phyloP scores from a whole-genome alignment of 2,888 invertebrate genomes.

The Ectobius pallidus region DNA sequence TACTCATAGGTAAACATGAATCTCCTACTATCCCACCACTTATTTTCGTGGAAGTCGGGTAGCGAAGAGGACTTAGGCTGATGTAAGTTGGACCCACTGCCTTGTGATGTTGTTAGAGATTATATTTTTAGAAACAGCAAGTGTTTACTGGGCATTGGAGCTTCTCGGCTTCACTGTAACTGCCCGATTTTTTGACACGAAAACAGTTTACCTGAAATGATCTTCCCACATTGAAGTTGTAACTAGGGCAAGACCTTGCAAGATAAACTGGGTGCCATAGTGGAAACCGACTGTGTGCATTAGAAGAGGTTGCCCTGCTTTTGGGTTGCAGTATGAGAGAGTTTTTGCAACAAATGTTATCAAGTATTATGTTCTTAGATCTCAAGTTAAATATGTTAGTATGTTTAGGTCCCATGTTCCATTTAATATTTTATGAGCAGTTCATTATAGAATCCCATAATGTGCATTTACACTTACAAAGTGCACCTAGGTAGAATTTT shows the following conservation, averaged over 20 bases:
- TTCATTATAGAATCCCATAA: conserved; percentile 7
- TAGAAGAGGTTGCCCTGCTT: conserved; percentile 32
- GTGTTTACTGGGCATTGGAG: conserved; percentile 25
- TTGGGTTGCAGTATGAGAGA: not conserved
- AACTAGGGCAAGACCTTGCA: not conserved
- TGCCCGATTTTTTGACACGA: conserved; percentile 14
- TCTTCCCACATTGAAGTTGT: conserved; percentile 20
- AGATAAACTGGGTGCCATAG: conserved; percentile 26
- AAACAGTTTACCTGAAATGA: conserved; percentile 21
- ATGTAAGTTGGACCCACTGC: conserved; percentile 33
- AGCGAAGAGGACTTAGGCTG: conserved; percentile 13
- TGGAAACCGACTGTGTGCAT: conserved; percentile 35
- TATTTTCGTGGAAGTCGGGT: conserved; percentile 8
- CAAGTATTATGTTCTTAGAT: conserved; percentile 40
- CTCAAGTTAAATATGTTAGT: conserved; percentile 36
- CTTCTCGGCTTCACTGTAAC: conserved; percentile 13
- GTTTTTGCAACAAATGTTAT: conserved; percentile 2
- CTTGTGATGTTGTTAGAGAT: conserved; percentile 39
- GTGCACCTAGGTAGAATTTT: conserved; percentile 10
- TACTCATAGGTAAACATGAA: conserved; percentile 25
- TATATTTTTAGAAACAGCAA: conserved; percentile 41
- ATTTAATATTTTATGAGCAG: conserved; percentile 22
- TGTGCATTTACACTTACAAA: conserved; percentile 22
- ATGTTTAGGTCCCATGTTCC: conserved; percentile 37
- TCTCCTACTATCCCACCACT: conserved; percentile 25